Evolutionary conservation across 30 jellyfish, hydroid and myxozoan species (phyloP).

Genomic region (Aurelia coerulea): DNA sequence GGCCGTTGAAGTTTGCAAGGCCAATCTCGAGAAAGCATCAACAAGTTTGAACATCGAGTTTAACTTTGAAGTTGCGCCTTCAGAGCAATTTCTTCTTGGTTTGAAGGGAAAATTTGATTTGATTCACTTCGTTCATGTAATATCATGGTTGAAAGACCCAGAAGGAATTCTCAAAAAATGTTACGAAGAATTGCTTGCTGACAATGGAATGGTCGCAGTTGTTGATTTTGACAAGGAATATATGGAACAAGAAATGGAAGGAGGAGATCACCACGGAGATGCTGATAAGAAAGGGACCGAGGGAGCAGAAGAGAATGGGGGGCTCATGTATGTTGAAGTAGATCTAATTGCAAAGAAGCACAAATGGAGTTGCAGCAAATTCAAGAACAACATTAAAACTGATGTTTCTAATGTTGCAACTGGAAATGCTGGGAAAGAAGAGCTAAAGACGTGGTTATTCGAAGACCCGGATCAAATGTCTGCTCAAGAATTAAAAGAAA

Average conservation of each 20-base stretch:
- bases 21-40: constrained; percentile 10
- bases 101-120: constrained; percentile 27
- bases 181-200: constrained; percentile 5
- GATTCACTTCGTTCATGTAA: constrained; percentile 46
- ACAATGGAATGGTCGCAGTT: constrained; percentile 10
- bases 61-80: constrained; percentile 11
- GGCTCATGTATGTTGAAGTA: constrained; percentile 25
- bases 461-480: no score
- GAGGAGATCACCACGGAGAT: constrained; percentile 6
- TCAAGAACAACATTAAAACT: constrained; percentile 1
- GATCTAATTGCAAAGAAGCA: constrained; percentile 37
- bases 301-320: constrained; percentile 7
- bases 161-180: constrained; percentile 25
- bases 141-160: constrained; percentile 32
- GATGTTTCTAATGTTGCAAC: constrained; percentile 25
- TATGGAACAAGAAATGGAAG: constrained; percentile 24
- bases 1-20: constrained; percentile 44
- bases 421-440: constrained; percentile 15
- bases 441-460: no score
- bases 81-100: constrained; percentile 12
- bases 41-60: constrained; percentile 9
- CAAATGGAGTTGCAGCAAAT: constrained; percentile 38
- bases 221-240: constrained; percentile 23
- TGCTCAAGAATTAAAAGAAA: no score
- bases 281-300: background rate